Conservation (phyloP, 2,113 vertebrate genomes). For the Phalacrocorax carbo region DNA sequence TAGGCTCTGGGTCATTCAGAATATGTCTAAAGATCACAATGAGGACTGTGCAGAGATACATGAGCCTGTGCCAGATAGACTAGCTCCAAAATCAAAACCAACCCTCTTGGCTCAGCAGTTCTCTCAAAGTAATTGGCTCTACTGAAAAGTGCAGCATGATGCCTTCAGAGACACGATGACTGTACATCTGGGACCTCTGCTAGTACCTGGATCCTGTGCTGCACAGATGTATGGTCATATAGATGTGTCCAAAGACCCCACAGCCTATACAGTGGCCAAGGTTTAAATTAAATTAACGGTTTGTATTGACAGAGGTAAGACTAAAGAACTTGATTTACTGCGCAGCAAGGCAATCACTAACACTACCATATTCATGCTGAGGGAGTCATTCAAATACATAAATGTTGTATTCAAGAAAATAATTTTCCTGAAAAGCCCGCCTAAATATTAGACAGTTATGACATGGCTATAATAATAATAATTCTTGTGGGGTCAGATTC, state of each 20-base stretch:
- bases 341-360: background rate
- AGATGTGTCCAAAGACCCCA: background rate
- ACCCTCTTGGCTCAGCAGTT: background rate
- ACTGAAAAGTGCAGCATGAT: background rate
- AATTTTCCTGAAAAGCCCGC: background rate
- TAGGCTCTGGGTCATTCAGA: background rate
- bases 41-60: background rate
- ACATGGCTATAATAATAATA: background rate
- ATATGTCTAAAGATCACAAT: background rate
- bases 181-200: background rate
- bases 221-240: background rate
- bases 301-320: background rate
- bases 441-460: background rate
- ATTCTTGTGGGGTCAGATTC: background rate
- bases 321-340: background rate
- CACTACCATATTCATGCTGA: background rate
- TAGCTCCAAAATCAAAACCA: background rate
- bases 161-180: background rate
- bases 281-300: background rate
- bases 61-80: background rate
- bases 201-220: background rate
- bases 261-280: background rate
- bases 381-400: background rate
- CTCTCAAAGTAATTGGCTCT: background rate
- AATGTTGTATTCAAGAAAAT: background rate